Conservation (phyloP, 92 coral and sea anemone genomes). For the Bergia sp. region DNA sequence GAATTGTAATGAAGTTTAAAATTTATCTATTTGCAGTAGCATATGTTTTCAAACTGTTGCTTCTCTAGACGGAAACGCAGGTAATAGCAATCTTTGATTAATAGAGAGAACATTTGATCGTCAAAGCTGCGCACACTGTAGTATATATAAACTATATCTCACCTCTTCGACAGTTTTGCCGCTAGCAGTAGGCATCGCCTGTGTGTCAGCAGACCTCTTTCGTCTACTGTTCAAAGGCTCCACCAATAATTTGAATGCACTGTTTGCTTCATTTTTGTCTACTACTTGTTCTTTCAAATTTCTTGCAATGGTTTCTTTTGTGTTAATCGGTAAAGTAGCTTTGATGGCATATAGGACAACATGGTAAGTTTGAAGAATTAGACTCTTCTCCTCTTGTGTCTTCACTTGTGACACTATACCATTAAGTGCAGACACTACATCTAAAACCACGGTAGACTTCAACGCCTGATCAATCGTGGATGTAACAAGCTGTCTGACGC, state of each 20-base stretch:
- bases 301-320: constrained; percentile 10
- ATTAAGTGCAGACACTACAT: not conserved
- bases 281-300: constrained; percentile 15
- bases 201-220: not conserved
- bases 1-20: not conserved
- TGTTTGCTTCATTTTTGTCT: not conserved
- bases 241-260: not conserved
- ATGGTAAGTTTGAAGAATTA: constrained; percentile 3
- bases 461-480: constrained; percentile 7
- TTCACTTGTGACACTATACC: not conserved
- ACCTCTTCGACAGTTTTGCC: constrained; percentile 18
- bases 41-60: not conserved
- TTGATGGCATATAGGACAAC: not conserved
- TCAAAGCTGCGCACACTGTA: no score
- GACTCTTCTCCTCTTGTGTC: constrained; percentile 1
- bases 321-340: not conserved
- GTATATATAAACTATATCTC: not conserved
- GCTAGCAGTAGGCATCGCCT: not conserved
- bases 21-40: not conserved
- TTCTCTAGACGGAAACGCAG: not conserved
- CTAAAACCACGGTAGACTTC: constrained; percentile 3
- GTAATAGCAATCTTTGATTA: not conserved
- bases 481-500: not conserved
- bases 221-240: not conserved
- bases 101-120: no score